Evolutionary conservation across 2,797 vertebrate genomes (phyloP), one percentile per base, ranked within the genome.

Genomic region (Clarias fuscus): DNA sequence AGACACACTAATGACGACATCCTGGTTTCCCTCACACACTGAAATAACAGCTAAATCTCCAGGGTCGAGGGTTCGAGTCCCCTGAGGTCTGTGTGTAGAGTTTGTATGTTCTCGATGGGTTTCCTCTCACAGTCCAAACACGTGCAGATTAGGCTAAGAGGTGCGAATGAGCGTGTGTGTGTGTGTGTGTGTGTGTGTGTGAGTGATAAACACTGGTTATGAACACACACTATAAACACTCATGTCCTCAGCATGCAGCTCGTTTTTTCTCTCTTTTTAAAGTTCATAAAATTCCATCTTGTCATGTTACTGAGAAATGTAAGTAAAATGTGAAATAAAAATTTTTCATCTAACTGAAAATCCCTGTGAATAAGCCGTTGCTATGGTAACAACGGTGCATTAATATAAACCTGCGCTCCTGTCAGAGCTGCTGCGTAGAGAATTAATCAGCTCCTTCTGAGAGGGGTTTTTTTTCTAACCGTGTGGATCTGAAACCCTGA

Each of bases 351-450:
- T 65, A n/a, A 5, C 11, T 13, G 24, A 65, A n/a, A 65, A n/a
- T n/a, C 1, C 30, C 67, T 18, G 6, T 7, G 17, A 33, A 33
- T 14, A n/a, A 67, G 5, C 27, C 2, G 27, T 30, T 30, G 4
- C 65, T 67, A 67, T 30, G 7, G 27, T 17, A 33, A 33, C 67
- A 3, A 15, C 27, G 1, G 17, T 0, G 33, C 33, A 11, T 40
- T 40, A 37, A 40, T 40, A 40, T 71, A 88, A 86, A 89, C 91
- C 83, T 86, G 71, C 37, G 40, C 4, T n/a, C 13, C 20, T 48
- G 22, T n/a, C 11, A 15, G 40, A 24, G 37, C 75, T 72, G 91
- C 80, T 85, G 18, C 37, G 78, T 20, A 13, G 20, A 24, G 20
- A 43, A n/a, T 8, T 13, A 13, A 14, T 73, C 37, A 7, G 5